Conservation (phyloP, 2,888 invertebrate species). For the Pinctada fucata region DNA sequence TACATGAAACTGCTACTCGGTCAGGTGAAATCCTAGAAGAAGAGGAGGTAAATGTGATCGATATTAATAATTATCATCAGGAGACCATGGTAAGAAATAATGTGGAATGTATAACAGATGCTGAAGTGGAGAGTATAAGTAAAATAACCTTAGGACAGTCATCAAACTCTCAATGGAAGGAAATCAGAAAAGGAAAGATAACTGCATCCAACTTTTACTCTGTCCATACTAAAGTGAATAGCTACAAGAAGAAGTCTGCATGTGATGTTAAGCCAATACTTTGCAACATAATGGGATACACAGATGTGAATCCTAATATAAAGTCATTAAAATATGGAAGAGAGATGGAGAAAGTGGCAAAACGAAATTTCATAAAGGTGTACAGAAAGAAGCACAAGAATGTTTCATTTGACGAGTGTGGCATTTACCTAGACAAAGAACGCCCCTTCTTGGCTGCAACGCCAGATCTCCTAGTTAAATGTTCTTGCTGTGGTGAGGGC, state of each 20-base stretch:
- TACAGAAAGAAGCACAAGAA: not conserved
- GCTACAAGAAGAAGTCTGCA: not conserved
- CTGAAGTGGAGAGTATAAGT: not conserved
- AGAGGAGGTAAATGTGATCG: not conserved
- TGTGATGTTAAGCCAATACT: not conserved
- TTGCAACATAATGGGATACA: not conserved
- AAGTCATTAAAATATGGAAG: slow-evolving; percentile 4
- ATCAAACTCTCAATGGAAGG: not conserved
- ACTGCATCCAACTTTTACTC: not conserved
- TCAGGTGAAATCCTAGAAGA: not conserved
- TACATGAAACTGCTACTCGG: not conserved
- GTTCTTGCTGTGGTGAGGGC: not conserved
- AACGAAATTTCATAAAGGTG: not conserved
- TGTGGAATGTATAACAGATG: not conserved
- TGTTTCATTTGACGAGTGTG: not conserved
- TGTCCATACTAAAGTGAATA: not conserved
- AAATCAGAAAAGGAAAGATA: not conserved
- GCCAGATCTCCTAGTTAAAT: not conserved
- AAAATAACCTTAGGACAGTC: not conserved
- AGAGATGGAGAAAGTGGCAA: not conserved
- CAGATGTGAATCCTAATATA: slow-evolving; percentile 2
- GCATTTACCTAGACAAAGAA: not conserved
- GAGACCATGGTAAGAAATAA: not conserved
- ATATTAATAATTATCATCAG: not conserved
- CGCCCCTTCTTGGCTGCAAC: not conserved